Evolutionary conservation across 2,888 invertebrate genomes (phyloP).

Genomic region (Helicoverpa assulta): DNA sequence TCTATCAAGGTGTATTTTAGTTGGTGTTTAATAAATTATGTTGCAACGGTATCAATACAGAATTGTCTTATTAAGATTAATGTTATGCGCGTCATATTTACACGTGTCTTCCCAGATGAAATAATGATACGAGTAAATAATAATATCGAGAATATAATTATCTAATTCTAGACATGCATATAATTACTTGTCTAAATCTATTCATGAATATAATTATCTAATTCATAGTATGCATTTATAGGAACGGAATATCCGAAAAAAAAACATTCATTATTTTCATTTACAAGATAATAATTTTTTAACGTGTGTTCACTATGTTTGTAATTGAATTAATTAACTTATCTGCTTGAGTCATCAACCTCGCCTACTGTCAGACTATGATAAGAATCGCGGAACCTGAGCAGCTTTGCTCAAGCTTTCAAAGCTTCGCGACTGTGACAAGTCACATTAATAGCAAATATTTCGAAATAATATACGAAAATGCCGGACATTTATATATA

Average conservation of each 20-base stretch:
- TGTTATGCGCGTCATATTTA: too few relatives aligned
- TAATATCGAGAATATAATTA: too few relatives aligned
- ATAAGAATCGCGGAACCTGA: slow-evolving; percentile 27
- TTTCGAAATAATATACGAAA: slow-evolving; percentile 10
- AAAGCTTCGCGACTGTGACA: slow-evolving; percentile 5
- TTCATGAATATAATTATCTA: neutral
- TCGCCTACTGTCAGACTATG: slow-evolving; percentile 31
- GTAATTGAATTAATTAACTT: slow-evolving; percentile 7
- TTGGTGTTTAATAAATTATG: too few relatives aligned
- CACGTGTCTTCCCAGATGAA: too few relatives aligned
- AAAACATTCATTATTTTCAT: neutral
- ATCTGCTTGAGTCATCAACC: slow-evolving; percentile 22
- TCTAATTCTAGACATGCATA: too few relatives aligned
- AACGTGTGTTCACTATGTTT: neutral
- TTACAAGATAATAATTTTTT: neutral
- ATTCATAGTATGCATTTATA: too few relatives aligned
- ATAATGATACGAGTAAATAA: too few relatives aligned
- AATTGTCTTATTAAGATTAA: too few relatives aligned
- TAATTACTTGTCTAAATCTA: neutral
- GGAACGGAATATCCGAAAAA: neutral
- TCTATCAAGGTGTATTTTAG: too few relatives aligned
- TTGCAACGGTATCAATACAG: too few relatives aligned
- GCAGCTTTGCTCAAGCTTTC: neutral
- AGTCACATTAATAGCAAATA: slow-evolving; percentile 5
- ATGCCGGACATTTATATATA: neutral